These are phyloP conservation scores for Mactra quadrangularis DNA, from an alignment of 1,140 invertebrate genomes.

Conservation along the genomic window DNA sequence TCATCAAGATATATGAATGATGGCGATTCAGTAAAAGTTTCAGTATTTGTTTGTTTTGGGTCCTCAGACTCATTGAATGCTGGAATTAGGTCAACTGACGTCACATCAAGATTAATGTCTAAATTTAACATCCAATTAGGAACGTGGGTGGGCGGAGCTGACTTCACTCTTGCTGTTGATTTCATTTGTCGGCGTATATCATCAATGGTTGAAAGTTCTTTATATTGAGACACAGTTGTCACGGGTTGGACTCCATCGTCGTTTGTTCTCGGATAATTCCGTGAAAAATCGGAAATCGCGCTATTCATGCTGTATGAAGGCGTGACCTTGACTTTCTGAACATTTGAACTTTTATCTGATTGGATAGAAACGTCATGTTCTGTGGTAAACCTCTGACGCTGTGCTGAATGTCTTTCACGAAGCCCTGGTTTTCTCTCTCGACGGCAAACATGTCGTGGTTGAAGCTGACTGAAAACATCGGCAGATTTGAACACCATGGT, in stretches of 20 bases:
- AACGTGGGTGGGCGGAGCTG: constrained; percentile 4
- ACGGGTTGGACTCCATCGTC: background rate
- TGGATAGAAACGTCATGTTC: background rate
- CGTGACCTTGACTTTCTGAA: background rate
- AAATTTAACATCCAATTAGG: constrained; percentile 51
- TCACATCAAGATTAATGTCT: constrained; percentile 52
- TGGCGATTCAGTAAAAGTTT: constrained; percentile 22
- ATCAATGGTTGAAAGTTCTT: constrained; percentile 48
- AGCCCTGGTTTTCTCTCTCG: constrained; percentile 32
- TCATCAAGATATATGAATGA: constrained; percentile 26
- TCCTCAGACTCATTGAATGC: constrained; percentile 2
- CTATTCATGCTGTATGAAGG: constrained; percentile 22
- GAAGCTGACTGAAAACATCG: constrained; percentile 20
- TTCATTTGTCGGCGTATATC: constrained; percentile 29
- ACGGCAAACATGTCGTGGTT: constrained; percentile 28
- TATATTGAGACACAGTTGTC: background rate
- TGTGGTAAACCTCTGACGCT: constrained; percentile 11
- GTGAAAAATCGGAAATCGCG: constrained; percentile 22
- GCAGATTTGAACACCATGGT: constrained; percentile 2
- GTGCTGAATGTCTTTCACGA: constrained; percentile 44
- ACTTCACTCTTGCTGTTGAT: background rate
- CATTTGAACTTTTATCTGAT: background rate
- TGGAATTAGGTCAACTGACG: constrained; percentile 44
- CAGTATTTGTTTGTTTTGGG: background rate
- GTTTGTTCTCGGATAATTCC: background rate